Base-by-base conservation (phyloP, 2,888 invertebrate species). In the Blera fallax region DNA sequence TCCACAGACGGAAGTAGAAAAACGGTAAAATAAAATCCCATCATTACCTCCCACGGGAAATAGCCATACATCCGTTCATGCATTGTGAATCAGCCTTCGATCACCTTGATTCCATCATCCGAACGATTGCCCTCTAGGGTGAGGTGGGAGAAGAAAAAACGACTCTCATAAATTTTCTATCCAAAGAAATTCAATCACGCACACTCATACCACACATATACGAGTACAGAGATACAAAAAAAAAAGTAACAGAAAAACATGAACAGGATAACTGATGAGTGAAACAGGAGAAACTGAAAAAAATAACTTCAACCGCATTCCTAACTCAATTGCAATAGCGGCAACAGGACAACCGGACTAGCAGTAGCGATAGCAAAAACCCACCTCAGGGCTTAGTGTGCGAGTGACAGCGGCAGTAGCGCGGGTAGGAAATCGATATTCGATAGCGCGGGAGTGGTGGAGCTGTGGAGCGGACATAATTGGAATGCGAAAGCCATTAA, bases 401-500 rank as follows among this genome's bases (percentile, higher is more conserved):
- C 58, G 73, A n/a, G n/a, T n/a, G n/a, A n/a, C n/a, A n/a, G n/a
- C n/a, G n/a, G 24, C 2, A 65, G 58, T 58, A 65, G 58, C 52
- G 65, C 65, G 18, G 40, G 64, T 58, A 48, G 77, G 70, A 82
- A 76, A 80, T 80, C 80, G 67, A 80, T 76, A 77, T 32, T 37
- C 14, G 64, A 48, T 48, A 21, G 60, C n/a, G 29, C 16, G 34
- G 32, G 18, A 24, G 37, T 37, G 50, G 32, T n/a, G n/a, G n/a
- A 34, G 16, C 11, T 29, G 16, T 18, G 32, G 32, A 62, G 64
- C 43, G 65, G 62, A 48, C 40, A 64, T 64, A 79, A 73, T 80
- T 70, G 79, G 74, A 84, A 80, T 76, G 84, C 62, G 74, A 79
- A 11, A 74, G 32, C 79, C 80, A 80, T 80, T 84, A 80, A 80